Base-by-base conservation (phyloP, 2,113 vertebrate genomes). In the Pterocles burchelli region DNA sequence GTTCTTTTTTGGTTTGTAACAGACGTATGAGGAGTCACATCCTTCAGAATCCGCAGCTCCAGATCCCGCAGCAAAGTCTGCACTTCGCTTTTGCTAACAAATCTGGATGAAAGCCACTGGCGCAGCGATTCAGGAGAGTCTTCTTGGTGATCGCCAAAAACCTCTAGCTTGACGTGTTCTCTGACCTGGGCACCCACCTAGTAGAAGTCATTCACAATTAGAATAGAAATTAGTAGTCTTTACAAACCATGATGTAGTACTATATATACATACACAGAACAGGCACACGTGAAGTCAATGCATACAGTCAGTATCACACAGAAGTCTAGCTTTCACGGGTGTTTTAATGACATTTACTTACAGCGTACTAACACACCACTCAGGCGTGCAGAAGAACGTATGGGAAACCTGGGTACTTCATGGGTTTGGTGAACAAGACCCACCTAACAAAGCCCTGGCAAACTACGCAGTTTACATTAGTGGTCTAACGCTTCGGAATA, bases 31-130 rank as follows among this genome's bases (percentile, higher is more conserved):
- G 92, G 94, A 43, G 97, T 98, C 72, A 99, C 48, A 46, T 99
- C 99, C 96, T 95, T 97, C 71, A 99, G 97, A 72, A 99, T 97
- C 59, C 94, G 96, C 71, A 95, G 78, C 97, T 99, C 98, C 28
- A 99, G 83, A 16, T 98, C 96, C 28, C 16, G 91, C 43, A 99
- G 93, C 33, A 97, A 83, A 75, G 33, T 86, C 84, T 98, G 98
- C 71, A 99, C 89, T 61, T 98, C 97, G 1, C 58, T 91, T 87
- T 94, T 97, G 91, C 97, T 98, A 33, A 99, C 98, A 34, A 98
- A 99, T 61, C 75, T 98, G 72, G 98, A 97, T 0, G 97, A 98
- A 20, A 99, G 86, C 97, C 97, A 98, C 43, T 93, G 98, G 14
- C 98, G 94, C 75, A 99, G 96, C 0, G 98, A 97, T 34, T 98